Conservation (phyloP, 1,140 invertebrate species). For the Cydia splendana region DNA sequence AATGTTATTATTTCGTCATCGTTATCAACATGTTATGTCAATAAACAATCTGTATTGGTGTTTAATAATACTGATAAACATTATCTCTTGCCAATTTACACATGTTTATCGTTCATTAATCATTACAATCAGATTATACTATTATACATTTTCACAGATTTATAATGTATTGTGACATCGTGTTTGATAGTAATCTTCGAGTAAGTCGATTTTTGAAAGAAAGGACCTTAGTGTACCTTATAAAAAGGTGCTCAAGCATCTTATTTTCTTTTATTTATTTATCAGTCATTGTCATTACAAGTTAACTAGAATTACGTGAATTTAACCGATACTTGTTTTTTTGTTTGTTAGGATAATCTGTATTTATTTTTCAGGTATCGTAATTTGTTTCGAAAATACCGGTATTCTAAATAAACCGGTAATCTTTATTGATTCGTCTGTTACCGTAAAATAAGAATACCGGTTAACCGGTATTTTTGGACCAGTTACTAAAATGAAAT, state of each 20-base stretch:
- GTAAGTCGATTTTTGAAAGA: background rate
- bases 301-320: background rate
- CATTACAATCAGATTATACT: background rate
- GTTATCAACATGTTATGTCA: background rate
- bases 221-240: no score
- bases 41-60: conserved; percentile 2
- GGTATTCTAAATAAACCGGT: background rate
- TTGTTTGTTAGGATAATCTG: background rate
- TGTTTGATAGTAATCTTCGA: background rate
- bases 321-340: no score
- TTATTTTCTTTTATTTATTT: no score
- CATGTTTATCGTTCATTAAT: background rate
- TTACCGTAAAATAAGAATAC: background rate
- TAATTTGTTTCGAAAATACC: background rate
- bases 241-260: no score
- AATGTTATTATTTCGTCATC: background rate
- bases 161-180: background rate
- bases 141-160: background rate
- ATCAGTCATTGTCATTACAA: background rate
- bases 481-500: background rate
- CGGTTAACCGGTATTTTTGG: background rate
- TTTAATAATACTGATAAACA: background rate
- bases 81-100: conserved; percentile 35
- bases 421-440: background rate
- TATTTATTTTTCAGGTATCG: background rate